Conservation (phyloP, 2,888 invertebrate genomes). For the Caradrina kadenii region DNA sequence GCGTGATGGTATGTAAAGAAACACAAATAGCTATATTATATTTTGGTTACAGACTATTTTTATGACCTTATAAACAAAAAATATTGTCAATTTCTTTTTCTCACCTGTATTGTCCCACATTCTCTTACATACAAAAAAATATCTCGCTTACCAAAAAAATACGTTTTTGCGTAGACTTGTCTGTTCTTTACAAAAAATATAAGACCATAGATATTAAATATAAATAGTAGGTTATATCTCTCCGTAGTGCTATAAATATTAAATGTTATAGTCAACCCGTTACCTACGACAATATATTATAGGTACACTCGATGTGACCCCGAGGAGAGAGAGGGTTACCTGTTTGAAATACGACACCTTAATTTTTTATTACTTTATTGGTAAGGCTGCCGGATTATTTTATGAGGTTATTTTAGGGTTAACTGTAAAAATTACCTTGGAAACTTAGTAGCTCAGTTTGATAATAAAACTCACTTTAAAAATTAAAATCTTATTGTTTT, state of each 20-base stretch:
- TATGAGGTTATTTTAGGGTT: constrained; percentile 27
- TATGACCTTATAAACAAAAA: no score
- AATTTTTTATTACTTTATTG: constrained; percentile 56
- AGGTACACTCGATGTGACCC: constrained; percentile 48
- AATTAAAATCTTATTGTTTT: background rate
- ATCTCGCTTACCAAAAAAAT: background rate
- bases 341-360: constrained; percentile 44
- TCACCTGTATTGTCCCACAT: no score
- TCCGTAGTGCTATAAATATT: constrained; percentile 45
- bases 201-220: constrained; percentile 10
- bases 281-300: constrained; percentile 45
- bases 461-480: constrained; percentile 8
- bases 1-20: no score
- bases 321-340: constrained; percentile 46
- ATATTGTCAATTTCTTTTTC: no score
- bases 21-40: no score
- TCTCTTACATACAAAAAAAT: no score
- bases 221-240: constrained; percentile 27
- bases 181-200: background rate
- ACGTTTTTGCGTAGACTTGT: background rate
- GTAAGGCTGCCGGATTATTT: constrained; percentile 26
- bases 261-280: constrained; percentile 45
- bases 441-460: background rate
- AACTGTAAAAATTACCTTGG: constrained; percentile 12
- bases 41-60: no score